phyloP scores from a whole-genome alignment of 2,888 invertebrate species.

The Oasisia sp. region DNA sequence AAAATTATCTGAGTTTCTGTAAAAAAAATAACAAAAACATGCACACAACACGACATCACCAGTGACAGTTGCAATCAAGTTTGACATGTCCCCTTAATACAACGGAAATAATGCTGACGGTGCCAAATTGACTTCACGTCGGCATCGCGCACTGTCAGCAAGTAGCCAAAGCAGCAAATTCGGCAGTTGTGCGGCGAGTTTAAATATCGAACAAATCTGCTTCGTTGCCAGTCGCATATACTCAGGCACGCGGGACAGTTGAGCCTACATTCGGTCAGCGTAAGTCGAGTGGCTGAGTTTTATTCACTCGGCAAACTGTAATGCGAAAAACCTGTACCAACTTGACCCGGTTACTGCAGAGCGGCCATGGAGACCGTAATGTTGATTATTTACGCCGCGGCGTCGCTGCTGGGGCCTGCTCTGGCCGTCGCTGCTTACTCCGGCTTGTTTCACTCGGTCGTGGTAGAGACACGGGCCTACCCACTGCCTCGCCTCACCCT shows the following conservation, averaged over 20 bases:
- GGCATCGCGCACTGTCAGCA: background rate
- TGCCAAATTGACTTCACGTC: background rate
- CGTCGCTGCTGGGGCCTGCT: background rate
- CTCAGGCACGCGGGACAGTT: background rate
- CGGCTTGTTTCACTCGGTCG: background rate
- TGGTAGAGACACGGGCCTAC: background rate
- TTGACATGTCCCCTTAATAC: background rate
- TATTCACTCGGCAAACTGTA: background rate
- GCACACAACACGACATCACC: too few relatives aligned
- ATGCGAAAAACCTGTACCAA: background rate
- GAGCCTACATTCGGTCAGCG: background rate
- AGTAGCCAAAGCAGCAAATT: background rate
- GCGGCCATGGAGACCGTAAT: background rate
- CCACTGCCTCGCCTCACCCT: constrained; percentile 44
- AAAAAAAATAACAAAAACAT: too few relatives aligned
- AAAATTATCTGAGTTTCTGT: too few relatives aligned
- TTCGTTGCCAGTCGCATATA: background rate
- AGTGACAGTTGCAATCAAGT: background rate
- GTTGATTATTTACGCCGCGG: background rate
- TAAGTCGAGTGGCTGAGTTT: background rate
- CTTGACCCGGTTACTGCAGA: too few relatives aligned
- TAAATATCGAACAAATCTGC: background rate
- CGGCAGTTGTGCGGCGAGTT: background rate
- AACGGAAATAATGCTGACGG: background rate
- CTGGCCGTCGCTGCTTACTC: background rate